A percentile compares a stretch with the other conserved stretches of the same genome.
Conservation (phyloP, 53 echinoderm and acorn worm species). For the Arbacia lixula region DNA sequence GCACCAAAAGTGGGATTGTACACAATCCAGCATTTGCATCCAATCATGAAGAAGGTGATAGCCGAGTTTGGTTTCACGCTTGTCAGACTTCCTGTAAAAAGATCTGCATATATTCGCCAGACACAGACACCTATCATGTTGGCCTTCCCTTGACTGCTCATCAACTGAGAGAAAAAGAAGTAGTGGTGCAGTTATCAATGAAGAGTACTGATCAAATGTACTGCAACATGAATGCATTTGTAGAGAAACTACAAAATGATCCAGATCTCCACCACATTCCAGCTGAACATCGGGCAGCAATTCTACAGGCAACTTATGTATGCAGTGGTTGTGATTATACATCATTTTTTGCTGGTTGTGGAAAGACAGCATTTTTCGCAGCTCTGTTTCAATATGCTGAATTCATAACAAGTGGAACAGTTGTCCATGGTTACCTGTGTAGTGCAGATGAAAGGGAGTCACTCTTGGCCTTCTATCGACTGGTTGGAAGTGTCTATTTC, state of each 20-base stretch:
- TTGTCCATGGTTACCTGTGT: background rate
- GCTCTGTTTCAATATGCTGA: background rate
- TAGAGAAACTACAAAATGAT: constrained; percentile 1
- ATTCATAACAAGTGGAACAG: background rate
- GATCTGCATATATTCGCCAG: constrained; percentile 56
- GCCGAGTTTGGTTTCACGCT: constrained; percentile 61
- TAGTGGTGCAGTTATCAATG: background rate
- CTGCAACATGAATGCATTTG: constrained; percentile 23
- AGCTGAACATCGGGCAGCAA: constrained; percentile 5
- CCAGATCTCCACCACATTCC: constrained; percentile 1
- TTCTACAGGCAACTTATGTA: constrained; percentile 10
- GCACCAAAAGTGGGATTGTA: too few relatives aligned
- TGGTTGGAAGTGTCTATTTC: constrained; percentile 3
- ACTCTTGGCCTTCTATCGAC: background rate
- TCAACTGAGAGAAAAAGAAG: background rate
- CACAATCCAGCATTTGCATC: too few relatives aligned
- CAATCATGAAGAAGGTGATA: constrained; percentile 64
- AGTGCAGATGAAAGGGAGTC: background rate
- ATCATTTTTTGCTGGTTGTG: constrained; percentile 14
- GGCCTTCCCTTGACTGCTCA: constrained; percentile 33
- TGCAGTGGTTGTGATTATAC: constrained; percentile 13
- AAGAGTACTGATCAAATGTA: background rate
- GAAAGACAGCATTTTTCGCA: background rate
- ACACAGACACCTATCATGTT: constrained; percentile 55
- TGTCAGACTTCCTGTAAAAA: background rate